phyloP scores from a whole-genome alignment of 1,140 invertebrate genomes.

The Phenacoccus solenopsis region DNA sequence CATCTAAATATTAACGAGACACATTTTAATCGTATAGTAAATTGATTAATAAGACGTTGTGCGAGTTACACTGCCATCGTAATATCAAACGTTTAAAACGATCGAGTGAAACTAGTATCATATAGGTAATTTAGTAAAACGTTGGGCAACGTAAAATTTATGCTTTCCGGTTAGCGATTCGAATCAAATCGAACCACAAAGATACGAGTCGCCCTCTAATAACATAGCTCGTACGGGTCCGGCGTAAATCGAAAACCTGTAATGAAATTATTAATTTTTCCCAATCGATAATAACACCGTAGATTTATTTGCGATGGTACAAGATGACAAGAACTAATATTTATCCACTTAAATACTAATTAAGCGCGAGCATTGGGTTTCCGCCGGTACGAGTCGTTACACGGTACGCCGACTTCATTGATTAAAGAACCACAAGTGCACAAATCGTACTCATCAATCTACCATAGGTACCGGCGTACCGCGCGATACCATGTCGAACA shows the following conservation, averaged over 20 bases:
- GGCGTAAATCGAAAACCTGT: neutral
- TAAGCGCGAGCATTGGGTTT: neutral
- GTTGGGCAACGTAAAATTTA: neutral
- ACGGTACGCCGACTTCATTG: neutral
- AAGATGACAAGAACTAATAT: conserved; percentile 1
- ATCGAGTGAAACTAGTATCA: too few species aligned
- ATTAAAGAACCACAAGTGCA: neutral
- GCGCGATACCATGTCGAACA: neutral
- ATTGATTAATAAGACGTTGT: neutral
- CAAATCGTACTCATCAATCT: neutral
- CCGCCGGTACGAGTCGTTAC: neutral
- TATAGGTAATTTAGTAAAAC: conserved; percentile 3
- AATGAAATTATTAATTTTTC: neutral
- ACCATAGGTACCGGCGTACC: neutral
- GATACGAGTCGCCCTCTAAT: neutral
- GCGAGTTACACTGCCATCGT: too few species aligned
- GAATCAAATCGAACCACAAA: neutral
- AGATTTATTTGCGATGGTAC: neutral
- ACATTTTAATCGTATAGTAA: neutral
- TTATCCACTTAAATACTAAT: conserved; percentile 15
- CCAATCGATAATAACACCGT: neutral
- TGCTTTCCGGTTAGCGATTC: neutral
- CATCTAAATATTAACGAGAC: too few species aligned
- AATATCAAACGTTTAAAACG: neutral
- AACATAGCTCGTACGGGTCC: neutral